Evolutionary conservation across 2,797 vertebrate species (phyloP).

Genomic region (Leptodactylus fallax): DNA sequence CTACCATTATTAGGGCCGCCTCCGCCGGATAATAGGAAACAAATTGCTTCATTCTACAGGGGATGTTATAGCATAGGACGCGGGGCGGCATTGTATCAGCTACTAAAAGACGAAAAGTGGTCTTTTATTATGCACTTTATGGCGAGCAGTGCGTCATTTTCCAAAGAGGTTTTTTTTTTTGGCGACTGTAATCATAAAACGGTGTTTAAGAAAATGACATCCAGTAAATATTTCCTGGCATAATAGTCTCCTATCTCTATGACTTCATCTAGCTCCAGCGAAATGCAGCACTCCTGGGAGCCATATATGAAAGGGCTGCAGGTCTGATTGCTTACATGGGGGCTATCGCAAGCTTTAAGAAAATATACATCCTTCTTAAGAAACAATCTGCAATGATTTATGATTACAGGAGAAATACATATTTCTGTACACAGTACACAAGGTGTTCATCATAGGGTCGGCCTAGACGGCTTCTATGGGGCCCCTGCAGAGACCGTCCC

Average conservation of each 20-base stretch:
- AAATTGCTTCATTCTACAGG: conserved; percentile 42
- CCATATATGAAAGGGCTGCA: background rate
- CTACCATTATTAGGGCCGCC: background rate
- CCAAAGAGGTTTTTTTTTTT: background rate
- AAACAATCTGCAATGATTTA: conserved; percentile 5
- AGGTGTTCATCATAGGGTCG: background rate
- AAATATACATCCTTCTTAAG: background rate
- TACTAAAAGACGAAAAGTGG: background rate
- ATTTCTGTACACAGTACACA: background rate
- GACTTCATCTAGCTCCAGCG: background rate
- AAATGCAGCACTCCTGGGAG: conserved; percentile 17
- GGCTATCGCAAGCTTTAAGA: background rate
- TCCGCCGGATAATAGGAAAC: conserved; percentile 21
- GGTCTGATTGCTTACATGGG: background rate
- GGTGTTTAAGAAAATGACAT: conserved; percentile 14
- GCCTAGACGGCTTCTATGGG: background rate
- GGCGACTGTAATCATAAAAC: conserved; percentile 1
- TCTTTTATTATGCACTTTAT: conserved; percentile 15
- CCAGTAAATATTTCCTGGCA: conserved; percentile 5
- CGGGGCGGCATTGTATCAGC: background rate
- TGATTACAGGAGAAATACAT: background rate
- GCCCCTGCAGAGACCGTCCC: background rate
- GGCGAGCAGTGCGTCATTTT: background rate
- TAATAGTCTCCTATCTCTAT: conserved; percentile 4
- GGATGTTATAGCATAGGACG: background rate